phyloP scores from a whole-genome alignment of 2,888 invertebrate genomes.

The Ophion ventricosus region DNA sequence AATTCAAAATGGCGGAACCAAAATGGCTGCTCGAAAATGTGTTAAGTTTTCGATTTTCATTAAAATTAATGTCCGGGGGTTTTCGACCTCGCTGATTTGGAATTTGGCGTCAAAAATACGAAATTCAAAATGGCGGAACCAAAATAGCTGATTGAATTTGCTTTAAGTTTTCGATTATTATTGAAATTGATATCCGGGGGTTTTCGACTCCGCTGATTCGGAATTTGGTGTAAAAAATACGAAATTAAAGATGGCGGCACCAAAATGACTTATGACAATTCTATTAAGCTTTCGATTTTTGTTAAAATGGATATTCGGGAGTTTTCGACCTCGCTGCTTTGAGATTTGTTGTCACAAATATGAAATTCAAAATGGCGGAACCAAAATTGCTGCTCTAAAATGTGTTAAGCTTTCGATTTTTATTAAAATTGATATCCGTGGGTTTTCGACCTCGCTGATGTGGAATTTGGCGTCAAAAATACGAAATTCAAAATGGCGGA shows the following conservation, averaged over 20 bases:
- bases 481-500: slow-evolving; percentile 6
- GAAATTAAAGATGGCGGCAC: not conserved
- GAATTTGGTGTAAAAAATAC: not conserved
- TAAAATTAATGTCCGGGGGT: slow-evolving; percentile 17
- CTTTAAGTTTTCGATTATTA: not conserved
- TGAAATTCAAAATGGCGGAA: no score
- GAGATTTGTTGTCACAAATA: no score
- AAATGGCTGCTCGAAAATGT: no score
- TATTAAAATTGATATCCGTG: not conserved
- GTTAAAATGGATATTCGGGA: no score
- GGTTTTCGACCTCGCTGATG: not conserved
- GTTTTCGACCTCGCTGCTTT: no score
- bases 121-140: slow-evolving; percentile 3
- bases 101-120: not conserved
- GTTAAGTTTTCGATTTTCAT: not conserved
- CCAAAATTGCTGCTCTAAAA: no score
- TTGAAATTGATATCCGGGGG: slow-evolving; percentile 8
- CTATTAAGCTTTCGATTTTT: not conserved
- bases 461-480: not conserved
- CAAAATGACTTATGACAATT: not conserved
- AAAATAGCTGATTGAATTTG: not conserved
- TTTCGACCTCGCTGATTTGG: not conserved
- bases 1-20: no score
- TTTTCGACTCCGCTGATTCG: not conserved
- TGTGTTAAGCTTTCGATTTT: slow-evolving; percentile 5